Evolutionary conservation across 2,113 vertebrate genomes (phyloP).

Genomic region (Myanophis thanlyinensis): DNA sequence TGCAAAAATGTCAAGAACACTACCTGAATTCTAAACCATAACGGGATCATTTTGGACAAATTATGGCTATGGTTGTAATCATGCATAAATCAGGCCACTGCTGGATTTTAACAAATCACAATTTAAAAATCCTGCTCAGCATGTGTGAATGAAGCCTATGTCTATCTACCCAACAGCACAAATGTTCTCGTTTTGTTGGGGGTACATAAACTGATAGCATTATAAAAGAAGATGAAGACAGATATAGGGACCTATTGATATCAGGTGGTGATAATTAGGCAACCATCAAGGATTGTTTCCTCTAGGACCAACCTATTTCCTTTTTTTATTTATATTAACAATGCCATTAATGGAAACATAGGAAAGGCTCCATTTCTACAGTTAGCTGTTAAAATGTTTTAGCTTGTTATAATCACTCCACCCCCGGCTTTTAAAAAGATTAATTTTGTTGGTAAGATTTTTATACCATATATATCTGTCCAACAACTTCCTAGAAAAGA

Average conservation of each 20-base stretch:
- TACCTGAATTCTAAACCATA: background rate
- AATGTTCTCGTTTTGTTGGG: too few relatives aligned
- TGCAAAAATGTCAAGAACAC: background rate
- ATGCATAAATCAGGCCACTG: too few relatives aligned
- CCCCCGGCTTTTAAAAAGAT: background rate
- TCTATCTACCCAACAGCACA: too few relatives aligned
- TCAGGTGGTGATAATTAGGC: background rate
- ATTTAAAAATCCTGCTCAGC: too few relatives aligned
- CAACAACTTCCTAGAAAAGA: background rate
- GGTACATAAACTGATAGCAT: too few relatives aligned
- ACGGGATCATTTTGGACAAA: background rate
- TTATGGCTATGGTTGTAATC: background rate
- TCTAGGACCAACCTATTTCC: background rate
- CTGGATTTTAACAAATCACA: too few relatives aligned
- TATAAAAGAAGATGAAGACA: too few relatives aligned
- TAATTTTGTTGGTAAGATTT: background rate
- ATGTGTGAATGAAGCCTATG: background rate
- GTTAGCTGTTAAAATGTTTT: background rate
- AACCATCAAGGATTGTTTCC: background rate
- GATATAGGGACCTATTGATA: background rate
- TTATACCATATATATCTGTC: background rate
- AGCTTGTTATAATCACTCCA: background rate
- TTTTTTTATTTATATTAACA: background rate
- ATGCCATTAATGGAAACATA: background rate
- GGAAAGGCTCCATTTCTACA: background rate